Percentiles rank a stretch among this genome's conserved stretches.
Evolutionary conservation across 2,888 invertebrate genomes (phyloP).

Genomic region (Rotaria macrura): DNA sequence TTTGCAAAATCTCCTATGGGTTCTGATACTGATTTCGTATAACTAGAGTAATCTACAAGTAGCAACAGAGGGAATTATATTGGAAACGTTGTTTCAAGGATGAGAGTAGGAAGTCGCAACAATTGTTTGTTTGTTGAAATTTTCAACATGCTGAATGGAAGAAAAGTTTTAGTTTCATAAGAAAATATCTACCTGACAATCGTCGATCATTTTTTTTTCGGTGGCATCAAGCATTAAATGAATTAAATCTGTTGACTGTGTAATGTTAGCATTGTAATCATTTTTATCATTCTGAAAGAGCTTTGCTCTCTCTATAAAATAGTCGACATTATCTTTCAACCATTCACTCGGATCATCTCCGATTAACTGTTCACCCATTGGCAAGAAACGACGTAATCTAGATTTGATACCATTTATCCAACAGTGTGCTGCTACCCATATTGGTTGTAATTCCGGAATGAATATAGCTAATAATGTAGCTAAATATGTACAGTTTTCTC

Average conservation of each 20-base stretch:
- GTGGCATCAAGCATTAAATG: constrained; percentile 13
- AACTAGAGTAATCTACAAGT: too few relatives aligned
- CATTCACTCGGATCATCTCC: not conserved
- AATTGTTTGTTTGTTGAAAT: too few relatives aligned
- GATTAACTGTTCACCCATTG: not conserved
- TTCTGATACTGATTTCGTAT: too few relatives aligned
- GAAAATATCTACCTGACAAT: not conserved
- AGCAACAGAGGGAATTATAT: too few relatives aligned
- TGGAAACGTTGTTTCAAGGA: too few relatives aligned
- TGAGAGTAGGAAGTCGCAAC: too few relatives aligned
- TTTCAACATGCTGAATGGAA: too few relatives aligned
- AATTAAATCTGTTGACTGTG: not conserved
- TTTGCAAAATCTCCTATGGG: too few relatives aligned
- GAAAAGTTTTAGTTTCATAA: not conserved
- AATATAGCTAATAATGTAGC: not conserved
- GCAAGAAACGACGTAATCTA: not conserved
- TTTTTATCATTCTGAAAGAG: not conserved
- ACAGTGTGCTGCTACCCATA: not conserved
- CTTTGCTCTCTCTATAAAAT: not conserved
- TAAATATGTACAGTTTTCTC: not conserved
- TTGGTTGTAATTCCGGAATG: not conserved
- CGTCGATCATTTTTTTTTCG: not conserved
- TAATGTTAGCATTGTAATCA: not conserved
- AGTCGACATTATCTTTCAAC: not conserved
- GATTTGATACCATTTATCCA: not conserved